These are phyloP conservation scores for Cyanoderma ruficeps DNA, from an alignment of 2,113 vertebrate genomes.

Conservation along the genomic window DNA sequence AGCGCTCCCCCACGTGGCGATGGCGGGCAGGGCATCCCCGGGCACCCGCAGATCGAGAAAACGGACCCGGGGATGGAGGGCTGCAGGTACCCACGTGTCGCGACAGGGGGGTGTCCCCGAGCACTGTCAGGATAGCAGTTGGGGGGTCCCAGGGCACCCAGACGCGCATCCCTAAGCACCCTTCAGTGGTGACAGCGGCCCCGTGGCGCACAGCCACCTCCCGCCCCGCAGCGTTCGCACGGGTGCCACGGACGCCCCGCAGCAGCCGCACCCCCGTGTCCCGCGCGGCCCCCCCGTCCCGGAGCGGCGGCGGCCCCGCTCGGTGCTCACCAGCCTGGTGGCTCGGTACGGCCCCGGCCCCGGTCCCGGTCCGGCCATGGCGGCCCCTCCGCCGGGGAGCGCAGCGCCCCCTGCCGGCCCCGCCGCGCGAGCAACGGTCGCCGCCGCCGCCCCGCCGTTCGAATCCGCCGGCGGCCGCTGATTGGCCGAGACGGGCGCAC, in stretches of 20 bases:
- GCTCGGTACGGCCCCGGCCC: neutral
- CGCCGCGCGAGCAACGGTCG: neutral
- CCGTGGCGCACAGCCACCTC: neutral
- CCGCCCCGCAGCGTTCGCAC: neutral
- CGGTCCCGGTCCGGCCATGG: neutral
- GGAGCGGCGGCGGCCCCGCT: neutral
- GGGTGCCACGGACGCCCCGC: neutral
- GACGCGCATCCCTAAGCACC: too few relatives aligned
- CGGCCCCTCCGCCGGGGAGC: neutral
- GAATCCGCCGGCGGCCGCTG: neutral
- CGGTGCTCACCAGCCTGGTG: neutral
- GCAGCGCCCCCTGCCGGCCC: neutral
- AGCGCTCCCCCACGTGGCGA: neutral
- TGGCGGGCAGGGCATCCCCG: neutral
- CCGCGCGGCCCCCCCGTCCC: neutral
- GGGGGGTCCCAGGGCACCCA: neutral
- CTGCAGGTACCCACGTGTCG: accelerated
- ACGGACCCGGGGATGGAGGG: neutral
- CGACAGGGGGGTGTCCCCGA: neutral
- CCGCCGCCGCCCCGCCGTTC: neutral
- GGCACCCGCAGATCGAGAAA: accelerated
- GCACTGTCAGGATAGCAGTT: neutral
- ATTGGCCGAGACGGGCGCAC: neutral
- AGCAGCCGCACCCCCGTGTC: neutral
- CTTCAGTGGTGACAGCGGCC: accelerated